Evolutionary conservation across 2,113 vertebrate genomes (phyloP).

Genomic region (Calyptommatus sinebrachiatus): DNA sequence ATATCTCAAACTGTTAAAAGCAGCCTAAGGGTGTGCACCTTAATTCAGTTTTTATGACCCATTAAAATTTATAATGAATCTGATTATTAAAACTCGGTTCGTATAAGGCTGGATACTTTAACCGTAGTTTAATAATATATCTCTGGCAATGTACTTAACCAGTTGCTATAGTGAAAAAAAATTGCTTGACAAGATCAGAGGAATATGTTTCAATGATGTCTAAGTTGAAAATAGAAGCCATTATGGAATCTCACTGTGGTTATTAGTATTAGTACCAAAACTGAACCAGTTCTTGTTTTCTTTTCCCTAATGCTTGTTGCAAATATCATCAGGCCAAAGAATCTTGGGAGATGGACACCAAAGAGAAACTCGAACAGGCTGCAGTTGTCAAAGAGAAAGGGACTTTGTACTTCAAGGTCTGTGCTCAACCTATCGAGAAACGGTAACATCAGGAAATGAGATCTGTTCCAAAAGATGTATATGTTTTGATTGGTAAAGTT

Average conservation of each 20-base stretch:
- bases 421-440: conserved; percentile 28
- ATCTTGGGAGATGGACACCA: conserved; percentile 95
- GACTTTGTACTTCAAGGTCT: conserved; percentile 93
- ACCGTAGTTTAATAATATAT: background rate
- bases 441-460: background rate
- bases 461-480: background rate
- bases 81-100: too few species aligned
- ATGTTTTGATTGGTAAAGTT: background rate
- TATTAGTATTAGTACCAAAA: too few species aligned
- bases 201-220: background rate
- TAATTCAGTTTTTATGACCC: too few species aligned
- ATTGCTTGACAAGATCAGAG: background rate
- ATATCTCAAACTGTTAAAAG: too few species aligned
- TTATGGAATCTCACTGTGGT: background rate
- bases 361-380: conserved; percentile 87
- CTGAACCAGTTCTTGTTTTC: background rate
- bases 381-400: conserved; percentile 88
- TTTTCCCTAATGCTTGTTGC: conserved; percentile 28
- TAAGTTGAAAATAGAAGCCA: background rate
- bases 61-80: too few species aligned
- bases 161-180: background rate
- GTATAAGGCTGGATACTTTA: background rate
- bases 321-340: conserved; percentile 85
- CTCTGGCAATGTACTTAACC: background rate
- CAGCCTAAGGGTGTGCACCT: too few species aligned